Base-by-base conservation (phyloP, 2,113 vertebrate species). In the Triplophysa dalaica region DNA sequence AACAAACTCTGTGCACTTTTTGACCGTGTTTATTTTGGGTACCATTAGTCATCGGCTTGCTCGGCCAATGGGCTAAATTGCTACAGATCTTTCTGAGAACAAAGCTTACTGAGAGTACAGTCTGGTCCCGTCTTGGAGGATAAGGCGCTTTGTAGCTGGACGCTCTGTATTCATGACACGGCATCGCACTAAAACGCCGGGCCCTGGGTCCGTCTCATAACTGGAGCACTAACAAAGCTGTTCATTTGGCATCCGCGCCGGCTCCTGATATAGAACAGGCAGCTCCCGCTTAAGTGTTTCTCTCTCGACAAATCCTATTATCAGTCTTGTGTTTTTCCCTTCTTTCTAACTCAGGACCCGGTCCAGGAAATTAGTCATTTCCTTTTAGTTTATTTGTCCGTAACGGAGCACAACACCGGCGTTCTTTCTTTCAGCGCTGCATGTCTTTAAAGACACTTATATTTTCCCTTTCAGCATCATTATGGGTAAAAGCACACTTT, bases 321-420 rank as follows among this genome's bases (percentile, higher is more conserved):
- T 81, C 79, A 81, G 56, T 60, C 69, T 70, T 79, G 70, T 63
- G 70, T 82, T 78, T 84, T 70, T 81, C 67, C 70, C 75, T 64
- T 70, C 65, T 73, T 78, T 45, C 69, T 54, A 58, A 29, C 75
- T 75, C 75, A 48, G 79, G 79, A 81, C 70, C 13, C 63, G 19
- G 63, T 81, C 79, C 82, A 84, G 69, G 79, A 84, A 78, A 84
- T 81, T 70, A 81, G 68, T 81, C 82, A 75, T 58, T 84, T 84
- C 79, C 75, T 66, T 78, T 38, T 75, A 75, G 75, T 84, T 84
- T 74, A 41, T 80, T 76, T 84, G 73, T 84, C 69, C 61, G 19
- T 64, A 69, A 80, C 60, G 14, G 12, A 76, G 77, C n/a, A 52
- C 48, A 79, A 58, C 52, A 22, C 58, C 24, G 67, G 22, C 69